Conservation (phyloP, 2,113 vertebrate species). For the Ornithorhynchus anatinus region DNA sequence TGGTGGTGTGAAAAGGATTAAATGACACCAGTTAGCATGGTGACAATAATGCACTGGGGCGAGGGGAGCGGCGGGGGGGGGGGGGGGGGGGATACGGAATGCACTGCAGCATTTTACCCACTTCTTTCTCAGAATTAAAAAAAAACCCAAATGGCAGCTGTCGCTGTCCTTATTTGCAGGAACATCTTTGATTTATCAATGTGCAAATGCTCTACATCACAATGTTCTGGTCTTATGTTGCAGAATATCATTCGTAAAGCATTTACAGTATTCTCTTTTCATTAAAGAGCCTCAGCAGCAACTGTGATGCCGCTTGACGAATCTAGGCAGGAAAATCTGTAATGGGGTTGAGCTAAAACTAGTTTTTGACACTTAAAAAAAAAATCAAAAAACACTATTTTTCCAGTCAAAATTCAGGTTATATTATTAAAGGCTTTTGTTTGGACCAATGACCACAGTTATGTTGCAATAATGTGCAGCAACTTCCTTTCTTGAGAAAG, state of each 20-base stretch:
- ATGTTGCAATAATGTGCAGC: constrained; percentile 4
- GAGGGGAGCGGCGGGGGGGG: too few relatives aligned
- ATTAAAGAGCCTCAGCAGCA: neutral
- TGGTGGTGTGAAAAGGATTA: too few relatives aligned
- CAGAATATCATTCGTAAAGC: neutral
- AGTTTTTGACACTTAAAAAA: constrained; percentile 16
- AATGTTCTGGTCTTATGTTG: constrained; percentile 12
- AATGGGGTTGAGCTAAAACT: neutral
- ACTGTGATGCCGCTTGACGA: neutral
- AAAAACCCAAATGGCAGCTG: too few relatives aligned
- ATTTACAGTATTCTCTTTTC: neutral
- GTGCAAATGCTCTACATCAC: neutral
- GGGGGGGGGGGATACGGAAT: neutral
- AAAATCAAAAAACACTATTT: constrained; percentile 14
- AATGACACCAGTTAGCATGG: too few relatives aligned
- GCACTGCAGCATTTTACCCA: too few relatives aligned
- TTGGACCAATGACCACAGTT: neutral
- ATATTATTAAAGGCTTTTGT: neutral
- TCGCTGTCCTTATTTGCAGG: neutral
- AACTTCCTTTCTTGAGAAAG: neutral
- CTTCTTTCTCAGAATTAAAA: too few relatives aligned
- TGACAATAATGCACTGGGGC: too few relatives aligned
- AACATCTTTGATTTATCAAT: neutral
- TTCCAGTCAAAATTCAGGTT: constrained; percentile 25
- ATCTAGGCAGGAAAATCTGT: neutral